Base-by-base conservation (phyloP, 2,888 invertebrate species). In the Chirona hameri region DNA sequence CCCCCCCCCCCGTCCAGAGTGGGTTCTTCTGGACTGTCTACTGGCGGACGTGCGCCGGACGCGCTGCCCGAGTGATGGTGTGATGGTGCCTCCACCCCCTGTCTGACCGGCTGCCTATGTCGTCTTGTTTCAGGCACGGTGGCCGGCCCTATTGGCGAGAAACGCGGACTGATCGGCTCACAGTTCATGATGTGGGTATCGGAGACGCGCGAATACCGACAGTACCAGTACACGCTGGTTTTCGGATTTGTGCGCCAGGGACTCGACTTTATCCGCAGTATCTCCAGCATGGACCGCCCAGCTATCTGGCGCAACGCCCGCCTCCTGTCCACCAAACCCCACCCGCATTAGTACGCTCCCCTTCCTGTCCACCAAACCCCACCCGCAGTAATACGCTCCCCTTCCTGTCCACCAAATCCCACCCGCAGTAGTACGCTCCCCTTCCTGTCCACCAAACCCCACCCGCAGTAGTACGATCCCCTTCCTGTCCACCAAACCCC, bases 141-240 rank as follows among this genome's bases (percentile, higher is more conserved):
- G 39, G 9, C 4, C 39, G 31, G 1, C 18, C 31, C 48, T 12
- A 48, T 39, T 39, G 76, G 76, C 39, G 18, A 76, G 24, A 76
- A 39, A 24, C 76, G 76, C 5, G 76, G 76, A 21, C 9, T 21
- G 76, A 39, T 76, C 39, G 76, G 76, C 76, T 76, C 76, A 5
- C 39, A 39, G 76, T 76, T 76, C 39, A 76, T 76, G 76, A 39
- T 76, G 31, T 76, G 76, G 76, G 31, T 76, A 7, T 76, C 76
- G 7, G 76, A 76, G 21, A 39, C 39, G 4, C 39, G 76, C 39
- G 76, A 76, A 3, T 76, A 76, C 39, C 31, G 21, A 12, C 21
- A 18, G 15, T 76, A 76, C 76, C 18, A 7, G 1, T 39, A 39
- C 39, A 76, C 76, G 21, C 76, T 76, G 39, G 76, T 76, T 31